Base-by-base conservation (phyloP, 2,888 invertebrate genomes). In the Priocnemis perturbator region DNA sequence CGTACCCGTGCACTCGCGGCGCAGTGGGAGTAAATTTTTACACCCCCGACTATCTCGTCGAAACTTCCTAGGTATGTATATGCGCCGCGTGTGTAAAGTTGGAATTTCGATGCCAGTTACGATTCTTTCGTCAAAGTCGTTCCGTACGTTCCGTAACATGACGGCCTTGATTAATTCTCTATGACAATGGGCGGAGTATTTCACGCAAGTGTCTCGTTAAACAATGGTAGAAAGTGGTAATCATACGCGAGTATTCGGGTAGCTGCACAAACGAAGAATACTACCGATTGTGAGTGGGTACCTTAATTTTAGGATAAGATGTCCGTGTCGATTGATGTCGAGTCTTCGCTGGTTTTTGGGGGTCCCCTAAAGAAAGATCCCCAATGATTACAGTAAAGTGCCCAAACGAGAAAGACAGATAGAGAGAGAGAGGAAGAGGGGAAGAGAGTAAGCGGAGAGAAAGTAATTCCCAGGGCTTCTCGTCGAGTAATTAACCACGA, bases 401-500 rank as follows among this genome's bases (percentile, higher is more conserved):
- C 17, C 44, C 5, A 71, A 37, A 37, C 14, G 37, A 11, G 37
- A 5, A 26, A 26, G 26, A 26, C 26, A 5, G n/a, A n/a, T 14
- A 53, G 53, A 14, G 20, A 20, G 9, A 53, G 19, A 53, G 19
- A n/a, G 56, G 23, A 30, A n/a, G 37, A 57, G 57, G 19, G 3
- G 15, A 5, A 57, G 4, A 26, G 30, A 30, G n/a, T 5, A 5
- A 19, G n/a, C 19, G 19, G 17, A 19, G 50, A 14, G 19, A 50
- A 50, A 9, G 17, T 50, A 50, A 50, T 50, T 50, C 50, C 19
- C 19, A 17, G 50, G 17, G 50, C 50, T 50, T 19, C 19, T 11
- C 50, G 50, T 14, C 17, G 50, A 50, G 50, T 19, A 50, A 50
- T 50, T 50, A 50, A 50, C 50, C 50, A 19, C 50, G 17, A 50